Percentiles rank a stretch among this genome's conserved stretches.
These are phyloP conservation scores for Vipera latastei DNA, from an alignment of 2,797 vertebrate species.

Conservation along the genomic window DNA sequence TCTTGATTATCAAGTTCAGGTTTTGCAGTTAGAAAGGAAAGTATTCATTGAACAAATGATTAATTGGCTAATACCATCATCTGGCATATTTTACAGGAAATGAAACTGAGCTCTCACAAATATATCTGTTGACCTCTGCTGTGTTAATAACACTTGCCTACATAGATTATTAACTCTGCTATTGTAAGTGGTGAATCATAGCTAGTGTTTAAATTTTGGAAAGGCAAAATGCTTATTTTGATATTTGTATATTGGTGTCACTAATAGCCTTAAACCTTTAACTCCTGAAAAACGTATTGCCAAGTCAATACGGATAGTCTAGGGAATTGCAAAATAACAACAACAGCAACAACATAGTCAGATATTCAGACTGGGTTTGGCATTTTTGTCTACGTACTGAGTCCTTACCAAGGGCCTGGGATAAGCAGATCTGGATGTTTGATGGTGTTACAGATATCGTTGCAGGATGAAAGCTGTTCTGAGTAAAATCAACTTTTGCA, in stretches of 20 bases:
- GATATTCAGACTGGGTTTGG: too few relatives aligned
- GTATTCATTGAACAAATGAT: background rate
- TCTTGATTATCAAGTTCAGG: background rate
- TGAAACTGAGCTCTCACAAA: background rate
- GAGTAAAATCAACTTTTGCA: too few relatives aligned
- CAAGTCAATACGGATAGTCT: too few relatives aligned
- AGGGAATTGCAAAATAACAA: too few relatives aligned
- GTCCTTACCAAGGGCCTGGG: too few relatives aligned
- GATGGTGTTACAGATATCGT: too few relatives aligned
- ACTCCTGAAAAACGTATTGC: too few relatives aligned
- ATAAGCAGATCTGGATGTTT: too few relatives aligned
- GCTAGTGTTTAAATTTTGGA: background rate
- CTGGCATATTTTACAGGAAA: constrained; percentile 1
- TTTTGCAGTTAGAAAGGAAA: constrained; percentile 4
- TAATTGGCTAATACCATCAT: constrained; percentile 6
- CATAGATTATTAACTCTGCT: background rate
- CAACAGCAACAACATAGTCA: too few relatives aligned
- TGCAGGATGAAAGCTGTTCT: too few relatives aligned
- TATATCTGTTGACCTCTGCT: constrained; percentile 1
- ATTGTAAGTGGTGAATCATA: background rate
- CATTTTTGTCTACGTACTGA: too few relatives aligned
- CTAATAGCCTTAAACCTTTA: background rate
- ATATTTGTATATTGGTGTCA: background rate
- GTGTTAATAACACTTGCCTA: constrained; percentile 7
- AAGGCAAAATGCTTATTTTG: background rate